Evolutionary conservation across 1,140 invertebrate species (phyloP), one percentile per base, ranked within the genome.

Genomic region (Cydia splendana): DNA sequence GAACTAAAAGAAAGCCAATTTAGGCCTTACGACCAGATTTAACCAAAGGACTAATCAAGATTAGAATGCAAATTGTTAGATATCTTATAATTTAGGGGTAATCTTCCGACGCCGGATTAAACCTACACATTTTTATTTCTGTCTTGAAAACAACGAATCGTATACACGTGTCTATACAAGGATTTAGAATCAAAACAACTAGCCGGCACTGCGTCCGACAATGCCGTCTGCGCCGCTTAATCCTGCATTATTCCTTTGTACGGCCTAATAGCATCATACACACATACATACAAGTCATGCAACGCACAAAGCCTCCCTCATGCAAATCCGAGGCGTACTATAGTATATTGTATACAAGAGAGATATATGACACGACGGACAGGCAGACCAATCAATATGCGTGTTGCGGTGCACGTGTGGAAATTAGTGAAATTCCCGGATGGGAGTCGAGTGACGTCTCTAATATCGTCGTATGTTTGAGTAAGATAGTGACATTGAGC

Each of bases 181-280:
- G n/a, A 0, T 18, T 57, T 7, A 57, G 12, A 57, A 24, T 12
- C 57, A 62, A 62, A 62, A 62, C 57, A 62, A 20, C 18, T 57
- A 51, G 7, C 7, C 15, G 57, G 20, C 18, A 62, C 18, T 62
- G 57, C 20, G 20, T 4, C 57, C 24, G 57, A 20, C 20, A 62
- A 24, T 62, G 9, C 57, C 18, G 57, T 62, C 57, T 62, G 57
- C 57, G 57, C 9, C 57, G 20, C 9, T 71, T 71, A 71, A 71
- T 71, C 67, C 67, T 38, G 34, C 67, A 71, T 69, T 69, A 69
- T 71, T 71, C 67, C 67, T 71, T 71, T 71, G 67, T 71, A 71
- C 67, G 34, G 67, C 67, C 67, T 71, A 71, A 71, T 38, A 71
- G 65, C 28, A 67, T 67, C 67, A 71, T 42, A 42, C 34, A 71